Conservation (phyloP, 2,888 invertebrate species). For the Iselma pallidipennis region DNA sequence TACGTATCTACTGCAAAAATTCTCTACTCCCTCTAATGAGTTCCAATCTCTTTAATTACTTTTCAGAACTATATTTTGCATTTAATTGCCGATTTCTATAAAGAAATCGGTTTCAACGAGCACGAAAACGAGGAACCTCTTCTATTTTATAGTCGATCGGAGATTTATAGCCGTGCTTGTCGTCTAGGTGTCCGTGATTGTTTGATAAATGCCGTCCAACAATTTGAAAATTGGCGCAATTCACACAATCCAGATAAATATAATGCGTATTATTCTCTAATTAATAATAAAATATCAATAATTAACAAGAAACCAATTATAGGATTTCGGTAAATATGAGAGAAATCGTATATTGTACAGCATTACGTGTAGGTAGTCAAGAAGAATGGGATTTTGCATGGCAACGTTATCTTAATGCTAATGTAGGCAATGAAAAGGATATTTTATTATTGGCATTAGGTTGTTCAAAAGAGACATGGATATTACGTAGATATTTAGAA, state of each 20-base stretch:
- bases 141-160: conserved; percentile 70
- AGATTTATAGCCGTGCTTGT: conserved; percentile 76
- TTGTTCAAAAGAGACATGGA: conserved; percentile 82
- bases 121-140: conserved; percentile 67
- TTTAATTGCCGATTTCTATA: conserved; percentile 68
- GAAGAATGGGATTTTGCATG: conserved; percentile 90
- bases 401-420: conserved; percentile 73
- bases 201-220: conserved; percentile 69
- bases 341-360: conserved; percentile 84
- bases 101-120: conserved; percentile 71
- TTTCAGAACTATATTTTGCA: conserved; percentile 70
- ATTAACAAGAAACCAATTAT: conserved; percentile 16
- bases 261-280: conserved; percentile 66
- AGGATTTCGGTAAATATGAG: conserved; percentile 85
- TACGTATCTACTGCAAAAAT: too few relatives aligned
- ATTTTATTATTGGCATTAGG: conserved; percentile 76
- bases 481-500: conserved; percentile 77
- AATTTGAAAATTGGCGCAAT: conserved; percentile 77
- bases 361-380: conserved; percentile 79
- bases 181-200: conserved; percentile 75
- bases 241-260: conserved; percentile 71
- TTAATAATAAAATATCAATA: not conserved
- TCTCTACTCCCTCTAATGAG: not conserved
- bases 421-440: conserved; percentile 81
- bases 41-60: not conserved